Conservation (phyloP, 1,140 invertebrate species). For the Paraescarpia echinospica region DNA sequence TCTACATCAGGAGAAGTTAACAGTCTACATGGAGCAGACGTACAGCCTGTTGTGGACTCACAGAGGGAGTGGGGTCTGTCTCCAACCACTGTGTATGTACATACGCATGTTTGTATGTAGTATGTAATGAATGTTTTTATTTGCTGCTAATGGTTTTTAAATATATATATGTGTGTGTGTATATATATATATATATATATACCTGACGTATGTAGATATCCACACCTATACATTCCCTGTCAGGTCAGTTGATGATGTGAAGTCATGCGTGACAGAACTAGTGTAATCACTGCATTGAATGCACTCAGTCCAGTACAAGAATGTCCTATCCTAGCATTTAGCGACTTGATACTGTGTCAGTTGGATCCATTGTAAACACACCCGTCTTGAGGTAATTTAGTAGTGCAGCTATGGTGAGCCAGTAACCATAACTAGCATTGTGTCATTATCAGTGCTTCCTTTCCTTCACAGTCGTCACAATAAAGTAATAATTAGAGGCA, state of each 20-base stretch:
- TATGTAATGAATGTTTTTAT: too few relatives aligned
- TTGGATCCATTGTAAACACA: not conserved
- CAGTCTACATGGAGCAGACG: too few relatives aligned
- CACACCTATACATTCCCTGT: not conserved
- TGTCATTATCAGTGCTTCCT: not conserved
- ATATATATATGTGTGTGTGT: not conserved
- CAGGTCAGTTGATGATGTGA: not conserved
- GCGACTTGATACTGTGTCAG: not conserved
- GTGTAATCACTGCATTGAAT: not conserved
- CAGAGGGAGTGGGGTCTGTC: too few relatives aligned
- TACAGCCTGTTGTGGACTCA: too few relatives aligned
- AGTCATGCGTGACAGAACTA: not conserved
- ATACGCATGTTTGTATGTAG: not conserved
- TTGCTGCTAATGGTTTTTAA: not conserved
- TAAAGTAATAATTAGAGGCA: not conserved
- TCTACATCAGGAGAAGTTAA: too few relatives aligned
- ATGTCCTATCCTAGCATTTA: not conserved
- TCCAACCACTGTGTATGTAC: not conserved
- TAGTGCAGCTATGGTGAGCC: not conserved
- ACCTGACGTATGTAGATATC: not conserved
- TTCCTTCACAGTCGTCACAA: not conserved
- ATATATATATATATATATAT: conserved; percentile 7
- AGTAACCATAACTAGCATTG: not conserved
- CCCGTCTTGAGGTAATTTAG: not conserved
- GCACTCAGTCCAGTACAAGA: not conserved